Base-by-base conservation (phyloP, 2,888 invertebrate genomes). In the Campoplex nolae region DNA sequence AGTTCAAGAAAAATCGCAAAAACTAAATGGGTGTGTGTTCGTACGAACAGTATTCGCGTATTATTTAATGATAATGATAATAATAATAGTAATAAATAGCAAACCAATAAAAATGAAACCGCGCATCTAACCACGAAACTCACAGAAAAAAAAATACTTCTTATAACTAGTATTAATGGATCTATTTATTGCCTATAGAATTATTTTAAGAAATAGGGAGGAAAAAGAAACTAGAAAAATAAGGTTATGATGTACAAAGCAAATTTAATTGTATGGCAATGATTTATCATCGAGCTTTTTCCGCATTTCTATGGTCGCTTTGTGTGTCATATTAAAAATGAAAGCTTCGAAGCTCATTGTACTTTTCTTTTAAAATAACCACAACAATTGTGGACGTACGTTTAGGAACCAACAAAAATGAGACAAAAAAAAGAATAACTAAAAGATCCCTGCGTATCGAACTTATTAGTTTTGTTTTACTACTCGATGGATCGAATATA, bases 151-250 rank as follows among this genome's bases (percentile, higher is more conserved):
- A 77, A 84, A 81, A 76, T 76, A 81, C 88, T 82, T 78, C 65
- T 81, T 74, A 80, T 77, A 71, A 42, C 84, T 86, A 86, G 74
- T 88, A 90, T 86, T 84, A 86, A 88, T 88, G 84, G 73, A 86
- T 71, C 74, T 89, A 90, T 91, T 90, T 91, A 89, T 91, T 90
- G 90, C 88, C 54, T 89, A 51, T 81, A 89, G 90, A 87, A 70
- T 74, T 32, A 62, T 62, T 62, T 89, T 87, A 89, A 90, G 89
- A 87, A 79, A 88, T 82, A 67, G 71, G 81, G 56, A 54, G 68
- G 28, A 71, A 48, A n/a, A 23, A 23, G 0, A 23, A 54, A 56
- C 38, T 54, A 35, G 38, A 38, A 4, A 74, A 11, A 6, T 84
- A 82, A 84, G 77, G 23, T 51, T 82, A 75, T 74, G 77, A 88